A percentile compares a stretch with the other conserved stretches of the same genome.
Evolutionary conservation across 2,113 vertebrate species (phyloP).

Genomic region (Hippocampus mohnikei): DNA sequence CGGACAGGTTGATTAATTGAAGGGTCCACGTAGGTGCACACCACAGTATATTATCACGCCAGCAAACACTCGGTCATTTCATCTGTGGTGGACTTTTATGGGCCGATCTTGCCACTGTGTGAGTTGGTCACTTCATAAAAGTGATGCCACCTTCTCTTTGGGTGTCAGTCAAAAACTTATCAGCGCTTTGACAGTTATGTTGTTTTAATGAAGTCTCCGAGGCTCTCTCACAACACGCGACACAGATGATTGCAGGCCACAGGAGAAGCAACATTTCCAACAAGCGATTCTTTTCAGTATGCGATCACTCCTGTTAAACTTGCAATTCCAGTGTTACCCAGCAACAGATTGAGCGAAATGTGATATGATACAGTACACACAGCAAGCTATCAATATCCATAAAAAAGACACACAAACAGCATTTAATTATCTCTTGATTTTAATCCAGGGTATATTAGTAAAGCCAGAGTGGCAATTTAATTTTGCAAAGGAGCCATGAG

Average conservation of each 20-base stretch:
- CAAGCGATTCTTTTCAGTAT: not conserved
- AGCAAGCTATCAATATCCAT: not conserved
- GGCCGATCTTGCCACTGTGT: conserved; percentile 62
- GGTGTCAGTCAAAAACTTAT: conserved; percentile 63
- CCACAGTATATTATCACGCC: conserved; percentile 73
- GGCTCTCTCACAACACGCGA: conserved; percentile 19
- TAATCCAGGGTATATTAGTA: no score
- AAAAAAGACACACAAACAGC: no score
- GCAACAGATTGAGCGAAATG: not conserved
- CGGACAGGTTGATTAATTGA: conserved; percentile 78
- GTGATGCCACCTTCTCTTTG: conserved; percentile 24
- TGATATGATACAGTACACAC: not conserved
- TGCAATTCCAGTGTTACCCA: not conserved
- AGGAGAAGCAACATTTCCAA: not conserved
- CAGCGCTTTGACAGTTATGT: conserved; percentile 52
- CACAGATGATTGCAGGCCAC: conserved; percentile 16
- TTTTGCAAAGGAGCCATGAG: no score
- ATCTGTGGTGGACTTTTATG: conserved; percentile 66
- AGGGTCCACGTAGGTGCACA: conserved; percentile 66
- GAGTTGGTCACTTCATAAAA: conserved; percentile 71
- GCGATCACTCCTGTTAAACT: not conserved
- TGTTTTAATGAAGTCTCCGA: conserved; percentile 52
- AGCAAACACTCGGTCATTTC: conserved; percentile 63
- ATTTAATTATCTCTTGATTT: no score
- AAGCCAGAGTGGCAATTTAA: no score